Evolutionary conservation across 1,140 invertebrate genomes (phyloP), one percentile per base, ranked within the genome.

Genomic region (Drosophila bocki): DNA sequence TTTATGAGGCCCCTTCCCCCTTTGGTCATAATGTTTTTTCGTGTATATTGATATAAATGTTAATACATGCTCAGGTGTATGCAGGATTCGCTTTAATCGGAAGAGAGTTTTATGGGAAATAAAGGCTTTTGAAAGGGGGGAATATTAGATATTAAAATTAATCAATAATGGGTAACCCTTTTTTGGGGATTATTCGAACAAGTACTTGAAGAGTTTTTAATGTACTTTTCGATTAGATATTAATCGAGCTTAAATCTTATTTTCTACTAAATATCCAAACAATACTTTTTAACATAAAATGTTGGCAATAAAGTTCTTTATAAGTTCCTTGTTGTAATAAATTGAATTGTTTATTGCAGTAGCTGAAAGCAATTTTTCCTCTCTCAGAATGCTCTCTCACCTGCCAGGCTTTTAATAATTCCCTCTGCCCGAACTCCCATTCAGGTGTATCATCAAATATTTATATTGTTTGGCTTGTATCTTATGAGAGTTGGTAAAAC

Each of bases 41-140:
- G 45, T 67, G 83, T 77, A 74, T 86, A 86, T 86, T 86, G 83
- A 86, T 80, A 86, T 86, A 86, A 86, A 86, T 82, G 85, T 37
- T 80, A 72, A 50, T 84, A 41, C 61, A 78, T 72, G 58, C 32
- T 7, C 54, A 51, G 53, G 63, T 58, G 50, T 48, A 37, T 22
- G 22, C 26, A 33, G n/a, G 15, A 17, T 11, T 22, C 15, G 17
- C 13, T 32, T 53, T 45, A 70, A 32, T 37, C 32, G 22, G 9
- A 37, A 26, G n/a, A 11, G n/a, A 62, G 22, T 62, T 62, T 63
- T 58, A 65, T 44, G 26, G 0, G n/a, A 19, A 9, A 51, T 53
- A 42, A 59, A 15, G 19, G 39, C 12, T 26, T 26, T 26, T 12
- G 9, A 39, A 42, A 7, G 12, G 15, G 13, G 13, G 15, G 13